Evolutionary conservation across 1,140 invertebrate species (phyloP).

Genomic region (Mactra quadrangularis): DNA sequence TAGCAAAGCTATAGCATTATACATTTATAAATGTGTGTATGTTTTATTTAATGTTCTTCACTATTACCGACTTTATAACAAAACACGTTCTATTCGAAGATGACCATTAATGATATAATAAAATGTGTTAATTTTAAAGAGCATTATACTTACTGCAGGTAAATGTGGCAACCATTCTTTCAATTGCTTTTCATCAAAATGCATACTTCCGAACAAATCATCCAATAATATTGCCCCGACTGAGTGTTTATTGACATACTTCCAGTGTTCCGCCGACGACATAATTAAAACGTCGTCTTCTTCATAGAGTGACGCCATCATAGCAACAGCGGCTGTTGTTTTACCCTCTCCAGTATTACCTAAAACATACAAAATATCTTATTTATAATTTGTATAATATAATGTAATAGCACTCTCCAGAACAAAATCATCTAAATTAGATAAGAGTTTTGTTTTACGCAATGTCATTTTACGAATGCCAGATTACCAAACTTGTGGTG

Average conservation of each 20-base stretch:
- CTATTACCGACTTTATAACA: too few species aligned
- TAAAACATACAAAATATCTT: background rate
- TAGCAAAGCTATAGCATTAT: too few species aligned
- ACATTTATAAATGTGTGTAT: too few species aligned
- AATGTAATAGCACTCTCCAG: background rate
- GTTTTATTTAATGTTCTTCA: too few species aligned
- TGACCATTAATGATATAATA: too few species aligned
- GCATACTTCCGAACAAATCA: conserved; percentile 47
- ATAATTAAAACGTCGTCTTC: conserved; percentile 33
- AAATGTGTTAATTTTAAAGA: too few species aligned
- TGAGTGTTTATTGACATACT: conserved; percentile 35
- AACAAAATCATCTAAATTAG: background rate
- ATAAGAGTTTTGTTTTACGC: background rate
- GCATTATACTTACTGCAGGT: conserved; percentile 12
- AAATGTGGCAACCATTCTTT: conserved; percentile 29
- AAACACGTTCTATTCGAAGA: too few species aligned
- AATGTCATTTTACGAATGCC: too few species aligned
- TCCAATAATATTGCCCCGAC: conserved; percentile 38
- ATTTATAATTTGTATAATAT: too few species aligned
- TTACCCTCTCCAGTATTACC: conserved; percentile 53
- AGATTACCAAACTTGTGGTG: too few species aligned
- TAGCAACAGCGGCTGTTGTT: conserved; percentile 32
- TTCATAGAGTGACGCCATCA: conserved; percentile 33
- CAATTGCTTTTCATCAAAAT: conserved; percentile 32
- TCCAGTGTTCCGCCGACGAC: conserved; percentile 14